Conservation (phyloP, 2,888 invertebrate species). For the Escarpia spicata region DNA sequence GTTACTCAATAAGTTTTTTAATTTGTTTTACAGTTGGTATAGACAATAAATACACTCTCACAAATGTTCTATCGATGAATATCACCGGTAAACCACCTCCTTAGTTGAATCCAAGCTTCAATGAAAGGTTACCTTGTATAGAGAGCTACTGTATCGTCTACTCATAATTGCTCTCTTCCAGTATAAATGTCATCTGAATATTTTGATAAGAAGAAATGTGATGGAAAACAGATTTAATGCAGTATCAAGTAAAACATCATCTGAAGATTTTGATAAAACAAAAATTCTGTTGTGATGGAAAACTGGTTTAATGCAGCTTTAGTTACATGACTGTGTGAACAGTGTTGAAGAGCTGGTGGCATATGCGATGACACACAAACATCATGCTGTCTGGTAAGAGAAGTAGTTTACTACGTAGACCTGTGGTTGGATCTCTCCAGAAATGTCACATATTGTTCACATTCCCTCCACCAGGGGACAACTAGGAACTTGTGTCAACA, state of each 20-base stretch:
- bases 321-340: background rate
- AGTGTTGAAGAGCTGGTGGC: background rate
- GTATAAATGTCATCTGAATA: no score
- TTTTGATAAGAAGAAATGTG: background rate
- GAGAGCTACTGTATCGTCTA: background rate
- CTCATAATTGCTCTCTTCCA: background rate
- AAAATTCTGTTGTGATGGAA: background rate
- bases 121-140: background rate
- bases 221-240: background rate
- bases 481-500: background rate
- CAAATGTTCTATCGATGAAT: no score
- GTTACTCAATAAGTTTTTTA: background rate
- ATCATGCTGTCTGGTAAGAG: background rate
- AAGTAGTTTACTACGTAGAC: background rate
- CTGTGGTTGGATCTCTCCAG: background rate
- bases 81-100: background rate
- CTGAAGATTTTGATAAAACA: background rate
- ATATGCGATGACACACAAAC: background rate
- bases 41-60: no score
- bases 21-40: no score
- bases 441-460: background rate
- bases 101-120: background rate
- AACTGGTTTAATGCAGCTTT: background rate
- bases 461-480: background rate
- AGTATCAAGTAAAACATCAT: background rate